Conservation (phyloP, 1,140 invertebrate genomes). For the Sminthurinus signatus region DNA sequence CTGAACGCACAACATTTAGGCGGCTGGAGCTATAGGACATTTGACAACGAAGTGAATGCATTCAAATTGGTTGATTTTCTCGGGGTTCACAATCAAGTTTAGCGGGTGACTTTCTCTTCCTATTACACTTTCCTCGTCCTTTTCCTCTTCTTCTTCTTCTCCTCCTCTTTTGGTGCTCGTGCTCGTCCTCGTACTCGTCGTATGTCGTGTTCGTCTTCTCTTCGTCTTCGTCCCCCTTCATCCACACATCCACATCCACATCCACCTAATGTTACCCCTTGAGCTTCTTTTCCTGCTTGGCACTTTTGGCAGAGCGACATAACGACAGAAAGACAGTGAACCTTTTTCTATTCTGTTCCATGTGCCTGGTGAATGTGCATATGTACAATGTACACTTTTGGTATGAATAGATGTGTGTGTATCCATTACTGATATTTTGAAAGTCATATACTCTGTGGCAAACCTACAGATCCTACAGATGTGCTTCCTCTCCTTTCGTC, state of each 20-base stretch:
- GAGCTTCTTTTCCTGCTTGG: too few species aligned
- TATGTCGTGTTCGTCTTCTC: neutral
- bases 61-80: constrained; percentile 41
- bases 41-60: constrained; percentile 42
- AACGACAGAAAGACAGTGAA: constrained; percentile 1
- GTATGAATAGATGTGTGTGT: neutral
- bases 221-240: neutral
- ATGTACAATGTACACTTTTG: neutral
- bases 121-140: constrained; percentile 12
- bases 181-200: neutral
- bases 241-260: neutral
- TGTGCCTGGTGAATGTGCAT: neutral
- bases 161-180: neutral
- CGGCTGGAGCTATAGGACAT: too few species aligned
- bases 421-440: neutral
- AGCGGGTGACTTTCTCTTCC: neutral
- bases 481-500: neutral
- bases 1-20: constrained; percentile 30
- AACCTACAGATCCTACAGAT: neutral
- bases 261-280: constrained; percentile 33
- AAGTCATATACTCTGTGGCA: too few species aligned
- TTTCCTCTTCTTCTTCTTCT: neutral
- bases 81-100: constrained; percentile 27
- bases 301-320: neutral
- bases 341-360: neutral